phyloP scores from a whole-genome alignment of 37 sponge, comb jelly and placozoan genomes.

The Dysidea cf. avara region DNA sequence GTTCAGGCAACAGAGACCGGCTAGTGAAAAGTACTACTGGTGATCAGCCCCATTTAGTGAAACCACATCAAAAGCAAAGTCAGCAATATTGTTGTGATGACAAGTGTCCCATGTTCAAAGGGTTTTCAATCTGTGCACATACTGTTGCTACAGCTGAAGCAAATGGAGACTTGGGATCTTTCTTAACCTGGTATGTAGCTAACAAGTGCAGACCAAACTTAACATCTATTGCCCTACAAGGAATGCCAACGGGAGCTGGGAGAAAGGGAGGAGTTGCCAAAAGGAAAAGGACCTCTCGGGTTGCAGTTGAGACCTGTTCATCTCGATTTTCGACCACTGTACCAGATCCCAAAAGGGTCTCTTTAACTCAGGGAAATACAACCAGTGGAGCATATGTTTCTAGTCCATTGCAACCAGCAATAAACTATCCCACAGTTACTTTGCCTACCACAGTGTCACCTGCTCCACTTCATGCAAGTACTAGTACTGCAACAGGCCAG shows the following conservation, averaged over 20 bases:
- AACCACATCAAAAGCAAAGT: not conserved
- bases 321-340: not conserved
- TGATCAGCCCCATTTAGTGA: not conserved
- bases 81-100: not conserved
- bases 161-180: conserved; percentile 23
- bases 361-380: too few species aligned
- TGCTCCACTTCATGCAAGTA: too few species aligned
- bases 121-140: conserved; percentile 30
- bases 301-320: conserved; percentile 13
- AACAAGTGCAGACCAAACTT: conserved; percentile 6
- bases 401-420: too few species aligned
- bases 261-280: conserved; percentile 25
- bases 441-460: too few species aligned
- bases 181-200: not conserved
- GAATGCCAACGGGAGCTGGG: conserved; percentile 25
- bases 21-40: not conserved
- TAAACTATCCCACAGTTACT: too few species aligned
- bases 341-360: too few species aligned
- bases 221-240: not conserved
- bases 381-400: too few species aligned
- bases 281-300: not conserved
- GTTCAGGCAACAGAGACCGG: not conserved
- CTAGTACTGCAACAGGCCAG: too few species aligned
- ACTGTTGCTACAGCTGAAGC: conserved; percentile 18
- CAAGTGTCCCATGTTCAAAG: conserved; percentile 37